Evolutionary conservation across 1,140 invertebrate species (phyloP).

Genomic region (Hyles euphorbiae): DNA sequence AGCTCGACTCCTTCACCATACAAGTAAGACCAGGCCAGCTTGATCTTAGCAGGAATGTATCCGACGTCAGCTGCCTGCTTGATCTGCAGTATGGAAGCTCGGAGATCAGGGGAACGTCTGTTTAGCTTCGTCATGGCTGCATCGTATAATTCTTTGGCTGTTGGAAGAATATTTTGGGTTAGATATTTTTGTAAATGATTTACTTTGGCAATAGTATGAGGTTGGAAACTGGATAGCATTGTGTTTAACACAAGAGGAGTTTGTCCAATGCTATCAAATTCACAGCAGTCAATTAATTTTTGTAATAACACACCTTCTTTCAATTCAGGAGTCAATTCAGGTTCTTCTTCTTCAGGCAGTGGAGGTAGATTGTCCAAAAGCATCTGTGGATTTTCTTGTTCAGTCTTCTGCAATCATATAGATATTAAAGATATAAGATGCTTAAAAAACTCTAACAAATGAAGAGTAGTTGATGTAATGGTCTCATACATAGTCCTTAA

Average conservation of each 20-base stretch:
- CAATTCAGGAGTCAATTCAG: conserved; percentile 76
- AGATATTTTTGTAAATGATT: conserved; percentile 4
- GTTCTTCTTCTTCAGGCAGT: conserved; percentile 61
- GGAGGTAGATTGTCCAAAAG: conserved; percentile 59
- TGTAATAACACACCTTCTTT: conserved; percentile 72
- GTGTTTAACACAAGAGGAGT: too few relatives aligned
- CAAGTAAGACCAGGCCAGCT: conserved; percentile 90
- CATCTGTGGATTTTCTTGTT: conserved; percentile 67
- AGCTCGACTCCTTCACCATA: conserved; percentile 86
- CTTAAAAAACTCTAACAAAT: too few relatives aligned
- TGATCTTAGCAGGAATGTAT: conserved; percentile 86
- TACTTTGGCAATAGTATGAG: too few relatives aligned
- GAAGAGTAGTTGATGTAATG: too few relatives aligned
- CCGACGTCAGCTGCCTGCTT: conserved; percentile 85
- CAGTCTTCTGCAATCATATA: conserved; percentile 49
- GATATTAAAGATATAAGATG: background rate
- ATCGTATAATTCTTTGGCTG: conserved; percentile 82
- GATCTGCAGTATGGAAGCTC: conserved; percentile 81
- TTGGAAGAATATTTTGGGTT: conserved; percentile 17
- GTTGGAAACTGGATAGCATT: too few relatives aligned
- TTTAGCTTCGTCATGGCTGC: conserved; percentile 80
- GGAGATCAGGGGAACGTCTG: conserved; percentile 78
- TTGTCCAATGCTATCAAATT: too few relatives aligned
- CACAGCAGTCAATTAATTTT: too few relatives aligned
- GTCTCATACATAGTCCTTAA: too few relatives aligned